Evolutionary conservation across 2,888 invertebrate species (phyloP), one percentile per base, ranked within the genome.

Genomic region (Yponomeuta malinellus): DNA sequence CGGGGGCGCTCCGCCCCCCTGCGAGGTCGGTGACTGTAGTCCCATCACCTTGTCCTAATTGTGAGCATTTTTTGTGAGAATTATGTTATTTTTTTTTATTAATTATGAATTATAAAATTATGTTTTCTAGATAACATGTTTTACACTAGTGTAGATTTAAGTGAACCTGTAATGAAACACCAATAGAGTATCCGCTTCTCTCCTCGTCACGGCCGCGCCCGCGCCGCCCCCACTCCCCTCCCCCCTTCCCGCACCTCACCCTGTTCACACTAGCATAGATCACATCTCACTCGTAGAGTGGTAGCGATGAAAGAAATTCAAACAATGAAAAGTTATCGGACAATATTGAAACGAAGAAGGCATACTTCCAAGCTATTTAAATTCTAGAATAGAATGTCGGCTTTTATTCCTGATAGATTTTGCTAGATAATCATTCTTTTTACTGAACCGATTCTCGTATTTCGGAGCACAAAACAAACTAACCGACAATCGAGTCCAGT

Each of bases 151-250:
- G 85, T 93, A 93, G 92, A 86, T 83, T 48, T 92, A 92, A 93
- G 93, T 81, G 87, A 90, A 88, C 87, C 91, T 89, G 89, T 90
- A 89, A 89, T 84, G 87, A 86, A 86, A 93, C 93, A 93, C 93
- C 93, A 92, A 90, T 92, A 93, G 91, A 83, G 89, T 92, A 92
- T 92, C 92, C 90, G 92, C 92, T 90, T 92, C 87, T 89, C 87
- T 88, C 89, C 88, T 87, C 88, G 90, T 87, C 90, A 89, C 89
- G 77, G 81, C 76, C 77, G 74, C 73, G 74, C 73, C 75, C 78
- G 75, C 74, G 75, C 76, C 76, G 76, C 74, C 12, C 69, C 74
- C 76, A 73, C 73, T 74, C 74, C 71, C 70, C 73, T 74, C 74
- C 71, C 70, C 78, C 76, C 74, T 71, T 72, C 72, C 75, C 77